Evolutionary conservation across 2,113 vertebrate genomes (phyloP).

Genomic region (Mormyrus lacerda): DNA sequence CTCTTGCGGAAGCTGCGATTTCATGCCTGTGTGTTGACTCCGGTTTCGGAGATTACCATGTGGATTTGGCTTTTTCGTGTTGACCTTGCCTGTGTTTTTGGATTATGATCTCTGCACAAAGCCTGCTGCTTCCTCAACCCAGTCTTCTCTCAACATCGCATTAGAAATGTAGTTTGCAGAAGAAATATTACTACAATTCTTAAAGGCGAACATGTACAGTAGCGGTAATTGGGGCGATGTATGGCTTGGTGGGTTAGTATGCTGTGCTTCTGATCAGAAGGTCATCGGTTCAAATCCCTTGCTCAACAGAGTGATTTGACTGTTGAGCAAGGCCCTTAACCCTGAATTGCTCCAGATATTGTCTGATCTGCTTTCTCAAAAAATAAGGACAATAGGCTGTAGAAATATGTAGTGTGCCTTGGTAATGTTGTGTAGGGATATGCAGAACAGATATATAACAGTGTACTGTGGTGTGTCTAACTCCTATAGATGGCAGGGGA

Average conservation of each 20-base stretch:
- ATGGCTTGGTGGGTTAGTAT: neutral
- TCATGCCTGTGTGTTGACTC: neutral
- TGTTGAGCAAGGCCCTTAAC: neutral
- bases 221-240: neutral
- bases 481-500: neutral
- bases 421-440: neutral
- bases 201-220: neutral
- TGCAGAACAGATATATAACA: neutral
- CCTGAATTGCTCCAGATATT: neutral
- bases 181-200: neutral
- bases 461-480: neutral
- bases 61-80: neutral
- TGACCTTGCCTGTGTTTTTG: neutral
- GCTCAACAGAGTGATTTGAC: neutral
- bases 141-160: neutral
- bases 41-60: neutral
- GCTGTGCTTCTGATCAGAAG: neutral
- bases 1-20: neutral
- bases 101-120: neutral
- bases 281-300: neutral
- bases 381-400: neutral
- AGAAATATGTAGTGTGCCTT: neutral
- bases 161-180: neutral
- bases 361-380: neutral
- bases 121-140: neutral